Base-by-base conservation (phyloP, 2,113 vertebrate species). In the Apodemus sylvaticus region DNA sequence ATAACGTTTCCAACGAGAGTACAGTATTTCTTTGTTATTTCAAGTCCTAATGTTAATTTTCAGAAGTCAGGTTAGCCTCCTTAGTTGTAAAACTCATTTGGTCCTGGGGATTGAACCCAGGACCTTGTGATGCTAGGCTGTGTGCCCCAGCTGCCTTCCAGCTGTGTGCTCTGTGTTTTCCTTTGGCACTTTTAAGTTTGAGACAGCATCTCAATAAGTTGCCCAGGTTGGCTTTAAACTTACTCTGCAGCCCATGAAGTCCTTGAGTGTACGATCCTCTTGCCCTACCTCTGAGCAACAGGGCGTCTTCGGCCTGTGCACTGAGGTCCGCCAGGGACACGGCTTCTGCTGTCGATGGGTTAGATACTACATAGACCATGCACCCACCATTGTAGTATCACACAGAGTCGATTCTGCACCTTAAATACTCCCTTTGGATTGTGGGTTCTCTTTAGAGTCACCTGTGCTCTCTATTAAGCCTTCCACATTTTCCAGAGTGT, bases 1-100 rank as follows among this genome's bases (percentile, higher is more conserved):
- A 66, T 3, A 91, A 51, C 58, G 31, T 94, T 86, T 73, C n/a
- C 66, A 82, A 64, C 55, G 82, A 36, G 42, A 78, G 7, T 76
- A 9, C 34, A 79, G 29, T 82, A 4, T 97, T 83, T 90, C 90
- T 92, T 96, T 83, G 34, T 89, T 26, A 58, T 81, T 94, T 91
- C 45, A 42, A 55, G 66, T 89, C n/a, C 70, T 81, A 93, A 64
- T 34, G 26, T n/a, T 36, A 64, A 74, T 83, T 94, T 95, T 82
- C 77, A 45, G 77, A 93, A 90, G 87, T 95, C 86, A 83, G 39
- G 19, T 53, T 7, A 77, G 42, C 51, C 73, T 9, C 0, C 53
- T 58, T 53, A 16, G 62, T 62, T 83, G 42, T 83, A 42, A 58
- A 60, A 62, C 39, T n/a, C 24, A 42, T 62, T 42, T 87, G 64